These are phyloP conservation scores for Drosophila greeni DNA, from an alignment of 2,888 invertebrate species.

Conservation along the genomic window DNA sequence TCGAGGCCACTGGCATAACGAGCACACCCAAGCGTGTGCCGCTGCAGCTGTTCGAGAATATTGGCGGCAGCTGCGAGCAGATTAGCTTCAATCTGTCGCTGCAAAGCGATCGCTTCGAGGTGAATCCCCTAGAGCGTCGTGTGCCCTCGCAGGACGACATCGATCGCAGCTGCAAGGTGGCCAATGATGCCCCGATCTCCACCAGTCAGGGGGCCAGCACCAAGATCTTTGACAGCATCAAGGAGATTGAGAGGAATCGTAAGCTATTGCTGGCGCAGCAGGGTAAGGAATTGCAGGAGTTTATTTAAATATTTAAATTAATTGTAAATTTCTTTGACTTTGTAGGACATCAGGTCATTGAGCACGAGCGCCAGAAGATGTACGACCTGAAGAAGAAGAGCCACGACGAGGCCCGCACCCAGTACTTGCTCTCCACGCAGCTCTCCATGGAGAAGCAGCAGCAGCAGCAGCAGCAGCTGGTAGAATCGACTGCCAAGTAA, in stretches of 20 bases:
- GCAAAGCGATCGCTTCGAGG: slow-evolving; percentile 78
- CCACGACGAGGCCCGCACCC: slow-evolving; percentile 92
- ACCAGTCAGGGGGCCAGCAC: slow-evolving; percentile 85
- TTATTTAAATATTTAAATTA: not conserved
- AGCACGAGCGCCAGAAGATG: slow-evolving; percentile 92
- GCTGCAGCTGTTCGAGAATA: slow-evolving; percentile 69
- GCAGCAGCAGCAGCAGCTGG: slow-evolving; percentile 11
- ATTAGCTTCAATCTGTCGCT: slow-evolving; percentile 77
- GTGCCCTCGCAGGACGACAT: slow-evolving; percentile 91
- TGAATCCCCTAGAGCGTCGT: slow-evolving; percentile 78
- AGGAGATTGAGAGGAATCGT: slow-evolving; percentile 93
- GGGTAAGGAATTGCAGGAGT: slow-evolving; percentile 81
- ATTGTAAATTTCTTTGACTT: not conserved
- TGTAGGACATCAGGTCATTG: slow-evolving; percentile 92
- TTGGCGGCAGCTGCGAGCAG: slow-evolving; percentile 63
- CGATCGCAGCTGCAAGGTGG: slow-evolving; percentile 93
- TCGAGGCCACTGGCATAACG: slow-evolving; percentile 70
- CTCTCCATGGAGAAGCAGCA: slow-evolving; percentile 42
- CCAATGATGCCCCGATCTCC: slow-evolving; percentile 88
- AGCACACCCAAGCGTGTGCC: slow-evolving; percentile 74
- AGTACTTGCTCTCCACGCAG: slow-evolving; percentile 86
- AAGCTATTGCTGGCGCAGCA: slow-evolving; percentile 92
- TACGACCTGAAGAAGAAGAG: slow-evolving; percentile 90
- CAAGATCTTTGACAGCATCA: slow-evolving; percentile 90
- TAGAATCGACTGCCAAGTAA: slow-evolving; percentile 52